Evolutionary conservation across 1,140 invertebrate genomes (phyloP).

Genomic region (Homalodisca vitripennis): DNA sequence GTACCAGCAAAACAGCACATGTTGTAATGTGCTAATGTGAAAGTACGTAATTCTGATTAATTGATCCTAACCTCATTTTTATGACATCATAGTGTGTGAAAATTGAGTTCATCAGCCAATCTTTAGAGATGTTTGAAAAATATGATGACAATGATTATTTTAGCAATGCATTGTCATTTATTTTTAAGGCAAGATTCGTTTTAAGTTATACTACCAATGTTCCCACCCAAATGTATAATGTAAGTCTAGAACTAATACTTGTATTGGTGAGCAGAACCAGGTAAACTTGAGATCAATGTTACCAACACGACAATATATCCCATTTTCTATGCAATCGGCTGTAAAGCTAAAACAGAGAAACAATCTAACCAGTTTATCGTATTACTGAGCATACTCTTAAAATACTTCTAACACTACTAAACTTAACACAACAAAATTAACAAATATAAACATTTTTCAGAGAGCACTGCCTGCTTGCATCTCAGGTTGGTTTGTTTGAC

Average conservation of each 20-base stretch:
- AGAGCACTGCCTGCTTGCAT: neutral
- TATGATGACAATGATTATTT: no score
- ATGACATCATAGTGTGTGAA: no score
- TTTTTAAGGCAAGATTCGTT: constrained; percentile 17
- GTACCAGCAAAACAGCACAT: no score
- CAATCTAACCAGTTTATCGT: neutral
- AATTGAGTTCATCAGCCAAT: no score
- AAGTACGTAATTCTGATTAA: no score
- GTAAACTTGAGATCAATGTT: constrained; percentile 11
- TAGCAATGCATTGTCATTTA: no score
- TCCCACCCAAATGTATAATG: neutral
- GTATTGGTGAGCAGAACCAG: constrained; percentile 14
- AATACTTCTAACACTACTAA: neutral
- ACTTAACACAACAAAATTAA: neutral
- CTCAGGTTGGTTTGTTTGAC: neutral
- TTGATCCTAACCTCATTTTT: no score
- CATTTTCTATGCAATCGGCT: neutral
- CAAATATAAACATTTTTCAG: neutral
- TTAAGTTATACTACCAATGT: neutral
- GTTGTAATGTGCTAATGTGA: no score
- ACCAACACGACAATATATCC: constrained; percentile 4
- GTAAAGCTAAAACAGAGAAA: neutral
- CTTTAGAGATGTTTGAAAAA: no score
- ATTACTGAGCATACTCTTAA: neutral
- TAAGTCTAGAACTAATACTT: constrained; percentile 11